Conservation (phyloP, 2,888 invertebrate genomes). For the Epirrhoe alternata region DNA sequence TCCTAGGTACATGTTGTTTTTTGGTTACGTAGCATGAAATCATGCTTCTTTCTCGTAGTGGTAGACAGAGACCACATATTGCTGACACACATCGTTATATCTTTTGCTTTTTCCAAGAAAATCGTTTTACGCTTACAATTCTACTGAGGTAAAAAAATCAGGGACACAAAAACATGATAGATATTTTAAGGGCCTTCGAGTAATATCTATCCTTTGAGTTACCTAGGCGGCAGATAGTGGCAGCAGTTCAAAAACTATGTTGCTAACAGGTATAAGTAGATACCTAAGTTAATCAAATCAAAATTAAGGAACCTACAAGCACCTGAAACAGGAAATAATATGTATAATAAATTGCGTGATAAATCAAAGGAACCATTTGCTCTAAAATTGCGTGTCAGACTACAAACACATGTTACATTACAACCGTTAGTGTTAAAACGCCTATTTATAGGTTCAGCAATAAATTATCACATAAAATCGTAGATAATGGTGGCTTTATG, state of each 20-base stretch:
- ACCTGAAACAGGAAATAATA: slow-evolving; percentile 6
- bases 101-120: too few species aligned
- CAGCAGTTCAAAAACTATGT: not conserved
- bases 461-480: slow-evolving; percentile 75
- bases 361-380: slow-evolving; percentile 20
- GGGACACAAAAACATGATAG: too few species aligned
- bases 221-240: not conserved
- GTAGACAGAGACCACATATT: too few species aligned
- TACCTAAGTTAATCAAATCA: not conserved
- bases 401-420: slow-evolving; percentile 29
- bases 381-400: slow-evolving; percentile 25
- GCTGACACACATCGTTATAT: too few species aligned
- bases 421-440: slow-evolving; percentile 30
- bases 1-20: not conserved
- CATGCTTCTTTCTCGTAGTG: too few species aligned
- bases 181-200: too few species aligned
- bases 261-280: not conserved
- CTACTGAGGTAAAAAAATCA: too few species aligned
- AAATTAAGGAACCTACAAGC: not conserved
- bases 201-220: not conserved
- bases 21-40: not conserved
- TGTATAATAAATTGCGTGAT: slow-evolving; percentile 17
- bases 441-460: slow-evolving; percentile 58
- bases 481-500: slow-evolving; percentile 74
- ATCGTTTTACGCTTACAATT: too few species aligned